Base-by-base conservation (phyloP, 1,140 invertebrate species). In the Camponotus floridanus region DNA sequence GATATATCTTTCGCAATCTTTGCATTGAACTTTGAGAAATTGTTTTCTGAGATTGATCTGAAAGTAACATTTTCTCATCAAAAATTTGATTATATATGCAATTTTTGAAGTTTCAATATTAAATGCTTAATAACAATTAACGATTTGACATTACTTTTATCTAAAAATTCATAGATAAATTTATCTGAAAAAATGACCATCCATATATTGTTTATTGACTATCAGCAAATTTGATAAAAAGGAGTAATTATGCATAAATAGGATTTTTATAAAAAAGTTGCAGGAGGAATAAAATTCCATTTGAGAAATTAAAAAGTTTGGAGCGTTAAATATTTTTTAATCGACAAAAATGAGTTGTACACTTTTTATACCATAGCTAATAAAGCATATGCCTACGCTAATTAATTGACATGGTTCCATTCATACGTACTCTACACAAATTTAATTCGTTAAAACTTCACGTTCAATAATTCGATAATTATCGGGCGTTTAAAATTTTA, bases 391-490 rank as follows among this genome's bases (percentile, higher is more conserved):
- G 48, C 48, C 1, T 51, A 51, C 3, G 11, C 26, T 13, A 59
- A 13, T 62, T 73, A 81, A 81, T 81, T 71, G 71, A 31, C 15
- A 33, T 39, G 36, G 26, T 36, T 61, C 57, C 51, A 33, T n/a
- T 18, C 11, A 51, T 26, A 15, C 33, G 11, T 8, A 31, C 36
- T 11, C 6, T 45, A 45, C 18, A n/a, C 2, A 71, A 71, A 55
- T 61, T 73, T 61, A 65, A 81, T 81, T 21, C 26, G 51, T n/a
- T 11, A 8, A 61, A 83, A 83, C 36, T 81, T 73, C 13, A 45
- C 9, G 36, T 42, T 74, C 57, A n/a, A 74, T 62, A 83, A 83
- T 55, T 62, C 42, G 18, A 13, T 73, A 73, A 81, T 81, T 81
- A 61, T n/a, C 67, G 8, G 21, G 59, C 51, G 15, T 18, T 79